A percentile compares a stretch with the other conserved stretches of the same genome.
Conservation (phyloP, 2,888 invertebrate species). For the Thymelicus acteon region DNA sequence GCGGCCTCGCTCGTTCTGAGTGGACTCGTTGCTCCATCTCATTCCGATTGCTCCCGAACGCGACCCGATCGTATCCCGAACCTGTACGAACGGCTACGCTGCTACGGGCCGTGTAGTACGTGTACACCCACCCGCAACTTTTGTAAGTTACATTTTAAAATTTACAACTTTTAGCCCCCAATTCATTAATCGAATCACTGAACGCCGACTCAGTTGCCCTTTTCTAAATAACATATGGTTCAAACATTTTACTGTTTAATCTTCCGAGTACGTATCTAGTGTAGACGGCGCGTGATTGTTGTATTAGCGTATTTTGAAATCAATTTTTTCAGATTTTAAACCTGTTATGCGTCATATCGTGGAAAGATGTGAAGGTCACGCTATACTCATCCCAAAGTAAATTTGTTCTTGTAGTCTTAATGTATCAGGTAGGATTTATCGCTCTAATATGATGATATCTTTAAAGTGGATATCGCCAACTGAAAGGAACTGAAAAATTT, state of each 20-base stretch:
- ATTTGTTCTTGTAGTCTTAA: slow-evolving; percentile 68
- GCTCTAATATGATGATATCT: slow-evolving; percentile 36
- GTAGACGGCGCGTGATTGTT: slow-evolving; percentile 47
- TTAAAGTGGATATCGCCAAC: slow-evolving; percentile 7
- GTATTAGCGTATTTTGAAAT: slow-evolving; percentile 49
- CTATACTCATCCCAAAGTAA: slow-evolving; percentile 55
- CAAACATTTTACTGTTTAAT: slow-evolving; percentile 39
- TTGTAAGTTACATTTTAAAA: slow-evolving; percentile 40
- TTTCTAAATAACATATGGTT: slow-evolving; percentile 22
- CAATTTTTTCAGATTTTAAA: slow-evolving; percentile 45
- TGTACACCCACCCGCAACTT: slow-evolving; percentile 16
- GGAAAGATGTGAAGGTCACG: slow-evolving; percentile 51
- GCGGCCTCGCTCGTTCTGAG: slow-evolving; percentile 65
- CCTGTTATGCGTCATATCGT: slow-evolving; percentile 48
- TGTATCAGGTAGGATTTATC: slow-evolving; percentile 70
- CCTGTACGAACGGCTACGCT: slow-evolving; percentile 38
- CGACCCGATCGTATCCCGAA: slow-evolving; percentile 43
- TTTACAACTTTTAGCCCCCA: slow-evolving; percentile 27
- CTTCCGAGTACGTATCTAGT: slow-evolving; percentile 41
- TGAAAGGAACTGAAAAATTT: slow-evolving; percentile 5
- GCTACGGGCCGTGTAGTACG: slow-evolving; percentile 19
- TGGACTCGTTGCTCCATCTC: slow-evolving; percentile 53
- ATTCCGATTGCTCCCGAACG: slow-evolving; percentile 47
- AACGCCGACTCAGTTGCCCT: neutral
- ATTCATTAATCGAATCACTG: slow-evolving; percentile 36